These are phyloP conservation scores for Sylvia borin DNA, from an alignment of 2,797 vertebrate genomes.

Conservation along the genomic window DNA sequence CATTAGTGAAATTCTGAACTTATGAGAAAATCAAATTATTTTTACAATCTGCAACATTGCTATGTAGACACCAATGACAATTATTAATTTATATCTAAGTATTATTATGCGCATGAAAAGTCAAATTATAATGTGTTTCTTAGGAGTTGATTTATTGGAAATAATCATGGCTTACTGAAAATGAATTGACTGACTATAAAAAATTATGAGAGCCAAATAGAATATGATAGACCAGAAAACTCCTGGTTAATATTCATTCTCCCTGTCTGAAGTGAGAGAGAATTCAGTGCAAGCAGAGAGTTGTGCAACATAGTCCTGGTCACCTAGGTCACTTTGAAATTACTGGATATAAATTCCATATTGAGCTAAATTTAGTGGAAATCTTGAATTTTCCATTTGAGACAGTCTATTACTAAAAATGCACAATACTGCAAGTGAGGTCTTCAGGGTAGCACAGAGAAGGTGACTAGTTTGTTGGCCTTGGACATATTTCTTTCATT, in stretches of 20 bases:
- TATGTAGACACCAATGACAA: not conserved
- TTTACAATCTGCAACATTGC: not conserved
- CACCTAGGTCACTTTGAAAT: not conserved
- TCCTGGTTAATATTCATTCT: not conserved
- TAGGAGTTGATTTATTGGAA: not conserved
- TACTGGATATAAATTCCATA: not conserved
- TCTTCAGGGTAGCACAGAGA: not conserved
- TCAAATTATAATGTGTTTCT: not conserved
- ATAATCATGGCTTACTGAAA: not conserved
- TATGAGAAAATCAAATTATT: not conserved
- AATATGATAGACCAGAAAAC: not conserved
- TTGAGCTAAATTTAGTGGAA: not conserved
- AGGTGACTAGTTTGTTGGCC: not conserved
- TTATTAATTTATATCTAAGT: not conserved
- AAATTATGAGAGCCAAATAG: not conserved
- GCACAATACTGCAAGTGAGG: not conserved
- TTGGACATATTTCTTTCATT: not conserved
- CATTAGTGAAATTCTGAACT: not conserved
- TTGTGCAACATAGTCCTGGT: not conserved
- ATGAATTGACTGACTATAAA: not conserved
- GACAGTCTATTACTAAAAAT: not conserved
- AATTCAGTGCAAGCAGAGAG: not conserved
- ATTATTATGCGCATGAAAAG: not conserved
- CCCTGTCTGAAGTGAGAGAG: not conserved
- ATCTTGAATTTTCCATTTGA: not conserved